Evolutionary conservation across 2,888 invertebrate species (phyloP).

Genomic region (Boloria selene): DNA sequence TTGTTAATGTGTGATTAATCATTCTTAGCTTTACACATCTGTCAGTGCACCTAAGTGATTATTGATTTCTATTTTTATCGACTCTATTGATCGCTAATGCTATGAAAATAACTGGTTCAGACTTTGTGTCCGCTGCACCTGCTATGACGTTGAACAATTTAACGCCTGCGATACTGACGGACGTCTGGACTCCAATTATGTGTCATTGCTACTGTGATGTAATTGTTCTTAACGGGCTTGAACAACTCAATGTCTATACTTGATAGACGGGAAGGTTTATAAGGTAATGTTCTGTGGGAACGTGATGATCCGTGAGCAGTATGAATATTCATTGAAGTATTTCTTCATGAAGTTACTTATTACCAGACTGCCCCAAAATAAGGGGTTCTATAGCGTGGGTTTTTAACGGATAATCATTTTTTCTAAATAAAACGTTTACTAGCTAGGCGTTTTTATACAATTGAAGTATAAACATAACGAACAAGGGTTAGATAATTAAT

Average conservation of each 20-base stretch:
- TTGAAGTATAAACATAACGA: too few species aligned
- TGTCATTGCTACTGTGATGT: constrained; percentile 54
- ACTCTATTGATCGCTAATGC: constrained; percentile 44
- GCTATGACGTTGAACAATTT: constrained; percentile 60
- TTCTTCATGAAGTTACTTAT: not conserved
- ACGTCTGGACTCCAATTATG: constrained; percentile 49
- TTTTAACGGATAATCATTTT: too few species aligned
- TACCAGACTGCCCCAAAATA: not conserved
- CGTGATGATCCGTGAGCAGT: constrained; percentile 28
- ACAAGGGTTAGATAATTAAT: too few species aligned
- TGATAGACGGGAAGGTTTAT: constrained; percentile 25
- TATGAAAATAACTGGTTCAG: constrained; percentile 42
- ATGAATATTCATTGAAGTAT: constrained; percentile 22
- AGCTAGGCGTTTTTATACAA: too few species aligned
- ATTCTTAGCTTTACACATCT: not conserved
- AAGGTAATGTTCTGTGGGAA: constrained; percentile 33
- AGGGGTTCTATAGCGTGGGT: not conserved
- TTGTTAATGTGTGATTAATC: not conserved
- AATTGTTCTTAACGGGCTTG: constrained; percentile 40
- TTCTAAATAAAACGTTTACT: too few species aligned
- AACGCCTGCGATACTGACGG: constrained; percentile 49
- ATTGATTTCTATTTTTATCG: constrained; percentile 36
- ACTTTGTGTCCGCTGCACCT: constrained; percentile 50
- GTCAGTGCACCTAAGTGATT: not conserved
- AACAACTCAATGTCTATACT: constrained; percentile 19